Evolutionary conservation across 1,140 invertebrate species (phyloP).

Genomic region (Aleiodes sp.): DNA sequence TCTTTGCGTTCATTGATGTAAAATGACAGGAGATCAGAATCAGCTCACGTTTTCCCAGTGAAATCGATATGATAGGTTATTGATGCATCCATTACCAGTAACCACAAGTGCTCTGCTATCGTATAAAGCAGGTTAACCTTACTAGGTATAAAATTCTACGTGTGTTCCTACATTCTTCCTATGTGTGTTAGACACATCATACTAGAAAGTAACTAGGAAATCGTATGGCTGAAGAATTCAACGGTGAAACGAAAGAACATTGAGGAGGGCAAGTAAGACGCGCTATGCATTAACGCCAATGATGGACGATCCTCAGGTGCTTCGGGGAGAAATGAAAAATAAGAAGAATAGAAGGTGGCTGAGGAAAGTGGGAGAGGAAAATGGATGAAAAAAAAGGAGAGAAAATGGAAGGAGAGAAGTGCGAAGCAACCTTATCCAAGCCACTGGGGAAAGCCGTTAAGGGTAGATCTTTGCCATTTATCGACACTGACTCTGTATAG

Average conservation of each 20-base stretch:
- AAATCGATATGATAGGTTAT: constrained; percentile 57
- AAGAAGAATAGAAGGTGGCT: background rate
- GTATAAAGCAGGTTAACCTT: background rate
- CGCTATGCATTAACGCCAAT: background rate
- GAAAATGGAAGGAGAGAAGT: background rate
- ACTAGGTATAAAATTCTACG: too few relatives aligned
- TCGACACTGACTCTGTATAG: background rate
- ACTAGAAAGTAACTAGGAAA: background rate
- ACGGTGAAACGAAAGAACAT: background rate
- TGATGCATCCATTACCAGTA: constrained; percentile 59
- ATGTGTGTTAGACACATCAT: background rate
- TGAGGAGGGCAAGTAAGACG: background rate
- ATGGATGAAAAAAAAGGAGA: background rate
- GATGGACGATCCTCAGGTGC: constrained; percentile 19
- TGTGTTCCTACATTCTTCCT: too few relatives aligned
- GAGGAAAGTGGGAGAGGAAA: background rate
- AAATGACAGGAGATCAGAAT: background rate
- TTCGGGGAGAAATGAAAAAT: background rate
- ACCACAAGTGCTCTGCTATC: too few relatives aligned
- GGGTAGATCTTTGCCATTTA: constrained; percentile 14
- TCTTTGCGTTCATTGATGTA: constrained; percentile 11
- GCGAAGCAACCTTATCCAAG: background rate
- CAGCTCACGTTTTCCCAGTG: background rate
- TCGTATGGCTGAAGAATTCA: background rate
- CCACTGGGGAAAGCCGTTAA: constrained; percentile 12